Base-by-base conservation (phyloP, 2,113 vertebrate genomes). In the Nestor notabilis region DNA sequence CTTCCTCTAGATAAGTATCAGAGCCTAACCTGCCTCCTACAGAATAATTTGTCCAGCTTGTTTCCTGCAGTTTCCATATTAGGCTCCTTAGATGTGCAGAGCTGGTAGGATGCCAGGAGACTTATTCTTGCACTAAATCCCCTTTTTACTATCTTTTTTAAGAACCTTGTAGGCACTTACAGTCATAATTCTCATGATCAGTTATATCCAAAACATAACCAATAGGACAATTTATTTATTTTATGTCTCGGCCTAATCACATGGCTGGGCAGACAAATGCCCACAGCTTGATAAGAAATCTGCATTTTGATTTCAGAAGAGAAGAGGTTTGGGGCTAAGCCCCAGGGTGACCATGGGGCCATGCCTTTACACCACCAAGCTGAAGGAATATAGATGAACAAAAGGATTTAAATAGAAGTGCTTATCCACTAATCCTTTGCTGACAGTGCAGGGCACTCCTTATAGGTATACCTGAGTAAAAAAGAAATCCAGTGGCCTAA, bases 1-100 rank as follows among this genome's bases (percentile, higher is more conserved):
- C 86, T 96, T 96, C 93, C 90, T 71, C 49, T 81, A 83, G 95
- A 88, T 95, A 91, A 91, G 35, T 31, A 87, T 94, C 89, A 87
- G 52, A 31, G 39, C 56, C 50, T 64, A 93, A 82, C 27, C 21
- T 76, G 82, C 81, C 70, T 93, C 56, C 37, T 28, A 84, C 39
- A 96, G 74, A 95, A 69, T 76, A 94, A 72, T 82, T 60, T 79
- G 56, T 82, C 41, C 65, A 84, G 77, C 14, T 68, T 82, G 52
- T 41, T 89, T 94, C 87, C 87, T 83, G 65, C 33, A 60, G 13
- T 89, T 93, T 87, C 21, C 39, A 47, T 89, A 76, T 29, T 82
- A 52, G 77, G 29, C 14, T 87, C 35, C 39, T 89, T 64, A 87
- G 39, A 85, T 47, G 23, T 84, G 65, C 17, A 61, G 19, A 76